Conservation (phyloP, 2,888 invertebrate genomes). For the Amphipyra berbera region DNA sequence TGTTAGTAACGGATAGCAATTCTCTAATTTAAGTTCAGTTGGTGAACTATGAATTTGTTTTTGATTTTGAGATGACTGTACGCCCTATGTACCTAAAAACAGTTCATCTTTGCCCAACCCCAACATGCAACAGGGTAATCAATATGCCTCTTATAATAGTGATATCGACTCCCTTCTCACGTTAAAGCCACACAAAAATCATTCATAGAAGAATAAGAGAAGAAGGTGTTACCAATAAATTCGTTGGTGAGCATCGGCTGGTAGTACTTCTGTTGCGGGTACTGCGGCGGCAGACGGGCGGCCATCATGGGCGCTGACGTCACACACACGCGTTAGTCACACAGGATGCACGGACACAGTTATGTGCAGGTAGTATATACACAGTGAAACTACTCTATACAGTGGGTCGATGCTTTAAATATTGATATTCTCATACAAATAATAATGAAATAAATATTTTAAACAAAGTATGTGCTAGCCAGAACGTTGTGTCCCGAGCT, state of each 20-base stretch:
- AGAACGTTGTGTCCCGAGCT: too few species aligned
- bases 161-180: conserved; percentile 6
- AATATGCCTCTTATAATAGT: neutral
- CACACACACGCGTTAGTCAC: conserved; percentile 73
- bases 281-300: conserved; percentile 73
- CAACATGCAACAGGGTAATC: too few species aligned
- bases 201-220: conserved; percentile 8
- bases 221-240: conserved; percentile 75
- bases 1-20: too few species aligned
- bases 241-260: conserved; percentile 85
- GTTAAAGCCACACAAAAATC: neutral
- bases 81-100: too few species aligned
- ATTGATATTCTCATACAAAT: too few species aligned
- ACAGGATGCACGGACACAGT: conserved; percentile 33
- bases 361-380: conserved; percentile 8
- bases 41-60: too few species aligned
- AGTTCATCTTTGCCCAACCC: too few species aligned
- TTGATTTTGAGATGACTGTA: too few species aligned
- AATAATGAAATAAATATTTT: too few species aligned
- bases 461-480: too few species aligned
- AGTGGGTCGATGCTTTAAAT: neutral
- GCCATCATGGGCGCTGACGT: conserved; percentile 67
- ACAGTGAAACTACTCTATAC: conserved; percentile 22
- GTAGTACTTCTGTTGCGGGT: conserved; percentile 79
- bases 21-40: too few species aligned